Evolutionary conservation across 2,888 invertebrate genomes (phyloP), one percentile per base, ranked within the genome.

Genomic region (Callyntrura sp.): DNA sequence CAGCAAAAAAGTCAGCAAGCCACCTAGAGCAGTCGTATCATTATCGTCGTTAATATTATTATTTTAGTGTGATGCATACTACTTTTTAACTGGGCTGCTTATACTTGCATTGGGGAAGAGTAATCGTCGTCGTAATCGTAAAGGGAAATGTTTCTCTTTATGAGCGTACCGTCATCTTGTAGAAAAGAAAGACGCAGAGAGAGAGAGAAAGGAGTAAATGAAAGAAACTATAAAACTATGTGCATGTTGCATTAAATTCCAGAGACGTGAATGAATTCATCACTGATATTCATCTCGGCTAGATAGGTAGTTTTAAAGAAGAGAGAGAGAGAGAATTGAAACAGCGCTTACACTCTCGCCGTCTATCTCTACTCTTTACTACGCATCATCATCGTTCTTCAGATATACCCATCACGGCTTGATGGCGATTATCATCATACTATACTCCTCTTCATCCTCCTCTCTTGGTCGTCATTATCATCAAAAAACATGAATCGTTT

Each of bases 251-350:
- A 60, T 73, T 85, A 81, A 76, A 55, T 57, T 48, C 85, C 85
- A 85, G 85, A 85, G 78, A 85, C 85, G 76, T 85, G 85, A 85
- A 85, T 85, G 85, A 85, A 85, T 85, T 85, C 76, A 85, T 85
- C 85, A 85, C 85, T 85, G 85, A 85, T 85, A 85, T 20, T 78
- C 78, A 85, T 85, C 85, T 85, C 55, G 28, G 28, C 28, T 79
- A 60, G 0, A 17, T 20, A 35, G 6, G 68, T 8, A 68, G n/a
- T 5, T 35, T 79, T 14, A 51, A 48, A 48, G 48, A 48, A 11
- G 48, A n/a, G 5, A 48, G 48, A 48, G 25, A 62, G 11, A 45
- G n/a, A 55, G 55, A 78, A 57, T 8, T n/a, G 35, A 79, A 79
- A 79, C 25, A 35, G 55, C 57, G 79, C 14, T 45, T 23, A 51